phyloP scores from a whole-genome alignment of 2,797 vertebrate genomes.

The Mormyrops boulengeri region DNA sequence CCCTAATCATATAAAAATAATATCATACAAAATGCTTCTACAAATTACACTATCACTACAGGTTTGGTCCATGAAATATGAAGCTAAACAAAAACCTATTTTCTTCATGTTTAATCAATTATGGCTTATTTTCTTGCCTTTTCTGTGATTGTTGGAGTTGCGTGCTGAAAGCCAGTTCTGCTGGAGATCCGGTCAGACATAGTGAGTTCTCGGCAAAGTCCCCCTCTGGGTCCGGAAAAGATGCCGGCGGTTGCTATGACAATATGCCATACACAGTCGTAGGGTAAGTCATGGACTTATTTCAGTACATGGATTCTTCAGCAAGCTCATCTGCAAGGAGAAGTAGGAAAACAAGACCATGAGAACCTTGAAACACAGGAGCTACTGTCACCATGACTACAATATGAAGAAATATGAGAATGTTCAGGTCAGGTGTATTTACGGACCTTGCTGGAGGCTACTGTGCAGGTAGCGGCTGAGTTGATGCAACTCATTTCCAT shows the following conservation, averaged over 20 bases:
- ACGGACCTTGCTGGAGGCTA: constrained; percentile 54
- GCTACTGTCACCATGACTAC: neutral
- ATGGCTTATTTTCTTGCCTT: neutral
- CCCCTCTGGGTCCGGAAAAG: constrained; percentile 38
- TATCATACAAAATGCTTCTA: neutral
- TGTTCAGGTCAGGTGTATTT: neutral
- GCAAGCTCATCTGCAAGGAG: constrained; percentile 51
- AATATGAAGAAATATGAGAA: neutral
- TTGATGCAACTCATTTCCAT: constrained; percentile 60
- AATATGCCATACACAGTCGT: constrained; percentile 62
- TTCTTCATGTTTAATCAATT: neutral
- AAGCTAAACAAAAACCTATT: neutral
- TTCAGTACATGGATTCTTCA: constrained; percentile 62
- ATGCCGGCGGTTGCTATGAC: constrained; percentile 46
- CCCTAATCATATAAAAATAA: constrained; percentile 5
- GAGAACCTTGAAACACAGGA: neutral
- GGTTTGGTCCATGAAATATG: constrained; percentile 16
- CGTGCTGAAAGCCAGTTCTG: constrained; percentile 21
- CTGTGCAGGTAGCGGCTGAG: constrained; percentile 50
- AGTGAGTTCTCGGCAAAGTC: constrained; percentile 27
- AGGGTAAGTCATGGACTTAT: constrained; percentile 60
- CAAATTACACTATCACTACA: constrained; percentile 22
- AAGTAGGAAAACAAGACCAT: constrained; percentile 1
- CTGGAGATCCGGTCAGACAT: constrained; percentile 20
- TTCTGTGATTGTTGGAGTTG: neutral